phyloP scores from a whole-genome alignment of 2,113 vertebrate genomes.

The Harpagus bidentatus region DNA sequence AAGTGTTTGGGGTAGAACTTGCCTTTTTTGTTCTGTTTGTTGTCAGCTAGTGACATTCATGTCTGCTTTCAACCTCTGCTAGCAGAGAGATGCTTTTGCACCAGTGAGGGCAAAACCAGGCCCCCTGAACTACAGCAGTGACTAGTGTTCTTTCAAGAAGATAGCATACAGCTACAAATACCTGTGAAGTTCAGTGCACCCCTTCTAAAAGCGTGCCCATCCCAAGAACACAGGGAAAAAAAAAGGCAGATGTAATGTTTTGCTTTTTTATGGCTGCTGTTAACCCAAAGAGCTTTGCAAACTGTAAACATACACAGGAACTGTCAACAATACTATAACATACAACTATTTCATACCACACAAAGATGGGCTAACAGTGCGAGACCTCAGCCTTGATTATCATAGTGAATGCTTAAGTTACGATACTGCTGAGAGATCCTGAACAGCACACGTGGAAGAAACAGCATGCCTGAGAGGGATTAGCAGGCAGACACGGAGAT shows the following conservation, averaged over 20 bases:
- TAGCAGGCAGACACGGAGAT: not conserved
- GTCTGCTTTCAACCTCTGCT: not conserved
- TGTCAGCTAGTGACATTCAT: not conserved
- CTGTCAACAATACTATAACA: not conserved
- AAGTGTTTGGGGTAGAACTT: not conserved
- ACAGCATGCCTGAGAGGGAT: not conserved
- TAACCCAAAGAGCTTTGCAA: not conserved
- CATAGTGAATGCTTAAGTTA: not conserved
- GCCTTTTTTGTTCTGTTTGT: not conserved
- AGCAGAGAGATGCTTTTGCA: not conserved
- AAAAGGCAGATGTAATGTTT: not conserved
- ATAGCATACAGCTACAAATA: not conserved
- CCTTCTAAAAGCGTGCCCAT: slow-evolving; percentile 36
- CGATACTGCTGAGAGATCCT: not conserved
- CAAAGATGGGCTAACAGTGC: not conserved
- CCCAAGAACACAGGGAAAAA: not conserved
- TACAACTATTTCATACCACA: not conserved
- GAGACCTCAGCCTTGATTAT: not conserved
- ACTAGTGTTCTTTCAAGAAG: not conserved
- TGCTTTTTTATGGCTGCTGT: not conserved
- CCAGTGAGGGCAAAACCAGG: not conserved
- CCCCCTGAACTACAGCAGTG: not conserved
- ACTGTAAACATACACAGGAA: not conserved
- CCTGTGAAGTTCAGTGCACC: slow-evolving; percentile 48
- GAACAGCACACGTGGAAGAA: not conserved